Percentiles rank a stretch among this genome's conserved stretches.
phyloP scores from a whole-genome alignment of 2,113 vertebrate species.

The Nibea coibor region DNA sequence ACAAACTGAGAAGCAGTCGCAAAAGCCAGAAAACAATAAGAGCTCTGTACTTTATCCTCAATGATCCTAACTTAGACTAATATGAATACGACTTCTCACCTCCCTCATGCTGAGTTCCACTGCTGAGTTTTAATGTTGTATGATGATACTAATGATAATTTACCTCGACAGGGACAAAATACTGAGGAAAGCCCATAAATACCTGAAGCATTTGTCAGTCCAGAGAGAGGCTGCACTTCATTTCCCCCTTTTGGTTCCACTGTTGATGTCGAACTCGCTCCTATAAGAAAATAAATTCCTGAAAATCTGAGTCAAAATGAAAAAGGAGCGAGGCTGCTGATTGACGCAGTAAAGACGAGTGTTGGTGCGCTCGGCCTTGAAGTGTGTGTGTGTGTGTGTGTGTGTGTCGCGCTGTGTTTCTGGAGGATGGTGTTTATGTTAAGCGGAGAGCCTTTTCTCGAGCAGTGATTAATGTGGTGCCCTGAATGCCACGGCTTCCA shows the following conservation, averaged over 20 bases:
- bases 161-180: neutral
- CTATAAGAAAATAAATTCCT: neutral
- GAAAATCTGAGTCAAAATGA: neutral
- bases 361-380: constrained; percentile 6
- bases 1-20: too few relatives aligned
- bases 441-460: constrained; percentile 34
- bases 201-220: neutral
- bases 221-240: neutral
- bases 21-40: too few relatives aligned
- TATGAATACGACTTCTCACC: too few relatives aligned
- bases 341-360: neutral
- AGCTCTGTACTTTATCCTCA: too few relatives aligned
- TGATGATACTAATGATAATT: constrained; percentile 13
- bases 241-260: neutral
- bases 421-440: constrained; percentile 68
- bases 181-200: neutral
- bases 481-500: constrained; percentile 56
- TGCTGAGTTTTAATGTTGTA: neutral
- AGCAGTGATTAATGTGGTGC: constrained; percentile 69
- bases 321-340: neutral
- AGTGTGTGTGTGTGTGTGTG: neutral
- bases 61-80: too few relatives aligned
- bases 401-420: constrained; percentile 21
- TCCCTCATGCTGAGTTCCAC: neutral
- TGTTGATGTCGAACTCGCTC: neutral